Evolutionary conservation across 1,140 invertebrate genomes (phyloP).

Genomic region (Brachionus rubens): DNA sequence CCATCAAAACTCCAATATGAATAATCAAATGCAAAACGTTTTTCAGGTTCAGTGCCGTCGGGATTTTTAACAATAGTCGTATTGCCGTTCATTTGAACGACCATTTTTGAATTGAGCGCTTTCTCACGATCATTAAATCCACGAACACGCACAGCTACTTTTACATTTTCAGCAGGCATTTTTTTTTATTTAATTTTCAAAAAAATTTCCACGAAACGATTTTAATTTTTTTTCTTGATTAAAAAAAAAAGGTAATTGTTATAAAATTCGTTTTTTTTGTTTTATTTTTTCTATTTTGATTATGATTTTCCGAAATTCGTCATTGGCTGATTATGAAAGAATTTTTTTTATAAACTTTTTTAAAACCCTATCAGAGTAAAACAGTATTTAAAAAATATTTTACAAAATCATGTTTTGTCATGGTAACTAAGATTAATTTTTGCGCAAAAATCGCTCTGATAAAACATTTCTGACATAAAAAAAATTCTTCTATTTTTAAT

Average conservation of each 20-base stretch:
- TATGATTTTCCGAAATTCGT: neutral
- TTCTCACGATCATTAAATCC: slow-evolving; percentile 66
- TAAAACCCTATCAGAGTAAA: neutral
- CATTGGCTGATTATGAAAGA: neutral
- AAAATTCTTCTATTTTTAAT: no score
- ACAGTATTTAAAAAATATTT: no score
- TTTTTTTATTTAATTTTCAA: neutral
- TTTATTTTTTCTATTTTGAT: no score
- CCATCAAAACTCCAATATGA: slow-evolving; percentile 67
- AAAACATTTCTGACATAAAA: no score
- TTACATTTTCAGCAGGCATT: slow-evolving; percentile 61
- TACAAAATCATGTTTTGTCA: slow-evolving; percentile 8
- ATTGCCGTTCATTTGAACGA: slow-evolving; percentile 61
- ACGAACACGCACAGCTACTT: slow-evolving; percentile 65
- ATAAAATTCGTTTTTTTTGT: no score
- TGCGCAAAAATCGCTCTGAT: no score
- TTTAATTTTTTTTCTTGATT: neutral
- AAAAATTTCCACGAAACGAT: neutral
- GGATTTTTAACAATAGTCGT: slow-evolving; percentile 57
- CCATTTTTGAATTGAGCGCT: slow-evolving; percentile 61
- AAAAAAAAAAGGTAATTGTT: no score
- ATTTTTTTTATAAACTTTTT: neutral
- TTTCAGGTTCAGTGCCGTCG: slow-evolving; percentile 54
- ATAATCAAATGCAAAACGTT: slow-evolving; percentile 64
- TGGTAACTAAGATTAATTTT: no score